Evolutionary conservation across 2,797 vertebrate species (phyloP).

Genomic region (Champsocephalus esox): DNA sequence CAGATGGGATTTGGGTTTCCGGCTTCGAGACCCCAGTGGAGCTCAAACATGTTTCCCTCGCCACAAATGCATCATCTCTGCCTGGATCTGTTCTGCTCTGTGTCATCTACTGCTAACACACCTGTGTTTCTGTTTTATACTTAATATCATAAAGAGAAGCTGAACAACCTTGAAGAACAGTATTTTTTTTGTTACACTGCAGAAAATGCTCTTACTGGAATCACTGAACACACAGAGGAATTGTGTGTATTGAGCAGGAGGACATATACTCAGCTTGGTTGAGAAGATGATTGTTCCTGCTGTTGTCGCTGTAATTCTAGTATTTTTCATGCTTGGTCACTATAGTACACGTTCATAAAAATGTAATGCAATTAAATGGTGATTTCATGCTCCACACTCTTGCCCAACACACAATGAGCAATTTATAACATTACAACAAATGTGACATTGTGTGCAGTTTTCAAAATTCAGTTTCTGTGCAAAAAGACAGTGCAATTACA

Average conservation of each 20-base stretch:
- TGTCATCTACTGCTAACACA: constrained; percentile 40
- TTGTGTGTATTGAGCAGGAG: background rate
- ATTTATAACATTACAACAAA: constrained; percentile 4
- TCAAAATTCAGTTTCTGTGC: background rate
- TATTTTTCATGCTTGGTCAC: constrained; percentile 9
- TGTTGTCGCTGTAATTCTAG: background rate
- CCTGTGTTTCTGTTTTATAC: constrained; percentile 42
- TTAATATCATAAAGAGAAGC: constrained; percentile 10
- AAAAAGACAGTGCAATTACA: constrained; percentile 2
- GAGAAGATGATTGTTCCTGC: background rate
- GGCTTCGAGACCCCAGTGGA: constrained; percentile 71
- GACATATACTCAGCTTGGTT: background rate
- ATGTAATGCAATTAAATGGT: background rate
- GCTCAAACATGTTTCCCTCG: constrained; percentile 69
- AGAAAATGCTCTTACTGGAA: constrained; percentile 3
- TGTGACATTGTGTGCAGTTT: constrained; percentile 9
- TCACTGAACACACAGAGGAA: background rate
- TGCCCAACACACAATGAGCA: background rate
- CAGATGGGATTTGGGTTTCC: constrained; percentile 81
- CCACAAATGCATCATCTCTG: constrained; percentile 51
- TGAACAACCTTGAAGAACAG: constrained; percentile 8
- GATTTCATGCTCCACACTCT: background rate
- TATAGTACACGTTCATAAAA: constrained; percentile 21
- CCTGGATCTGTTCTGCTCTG: constrained; percentile 44
- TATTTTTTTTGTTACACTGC: constrained; percentile 1